A percentile compares a stretch with the other conserved stretches of the same genome.
phyloP scores from a whole-genome alignment of 2,888 invertebrate species.

The Tetrapedia diversipes region DNA sequence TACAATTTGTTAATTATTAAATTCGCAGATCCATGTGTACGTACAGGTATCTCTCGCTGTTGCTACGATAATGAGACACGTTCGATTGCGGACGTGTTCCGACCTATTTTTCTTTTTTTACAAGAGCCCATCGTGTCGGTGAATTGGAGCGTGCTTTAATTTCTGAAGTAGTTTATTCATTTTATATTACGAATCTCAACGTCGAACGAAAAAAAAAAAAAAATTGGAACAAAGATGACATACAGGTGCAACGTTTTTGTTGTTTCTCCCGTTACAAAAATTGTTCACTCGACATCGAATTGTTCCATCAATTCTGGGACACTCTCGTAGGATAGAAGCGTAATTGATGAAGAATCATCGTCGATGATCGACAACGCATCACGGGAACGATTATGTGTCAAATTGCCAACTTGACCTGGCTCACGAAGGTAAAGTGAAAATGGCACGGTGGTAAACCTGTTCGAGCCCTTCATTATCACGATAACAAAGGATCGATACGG shows the following conservation, averaged over 20 bases:
- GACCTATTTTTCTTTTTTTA: conserved; percentile 25
- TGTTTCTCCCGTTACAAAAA: too few relatives aligned
- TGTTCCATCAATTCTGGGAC: too few relatives aligned
- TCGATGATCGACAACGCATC: conserved; percentile 33
- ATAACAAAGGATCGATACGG: conserved; percentile 58
- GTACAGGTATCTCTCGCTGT: conserved; percentile 6
- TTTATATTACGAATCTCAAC: not conserved
- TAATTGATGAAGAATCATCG: conserved; percentile 22
- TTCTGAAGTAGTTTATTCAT: conserved; percentile 22
- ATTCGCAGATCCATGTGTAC: conserved; percentile 19
- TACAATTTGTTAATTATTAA: conserved; percentile 65
- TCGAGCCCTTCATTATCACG: conserved; percentile 62
- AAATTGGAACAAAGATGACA: too few relatives aligned
- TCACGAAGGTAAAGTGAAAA: conserved; percentile 49
- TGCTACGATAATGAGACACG: conserved; percentile 1
- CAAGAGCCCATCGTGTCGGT: not conserved
- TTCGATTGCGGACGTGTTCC: conserved; percentile 1
- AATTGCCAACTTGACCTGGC: conserved; percentile 71
- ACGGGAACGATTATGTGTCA: conserved; percentile 45
- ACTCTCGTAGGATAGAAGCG: conserved; percentile 4
- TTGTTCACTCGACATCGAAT: too few relatives aligned
- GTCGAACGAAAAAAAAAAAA: not conserved
- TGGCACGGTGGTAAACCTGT: conserved; percentile 65
- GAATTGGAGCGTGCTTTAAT: conserved; percentile 23
- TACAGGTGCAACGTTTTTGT: not conserved